These are phyloP conservation scores for Calonectris borealis DNA, from an alignment of 2,113 vertebrate genomes.

Conservation along the genomic window DNA sequence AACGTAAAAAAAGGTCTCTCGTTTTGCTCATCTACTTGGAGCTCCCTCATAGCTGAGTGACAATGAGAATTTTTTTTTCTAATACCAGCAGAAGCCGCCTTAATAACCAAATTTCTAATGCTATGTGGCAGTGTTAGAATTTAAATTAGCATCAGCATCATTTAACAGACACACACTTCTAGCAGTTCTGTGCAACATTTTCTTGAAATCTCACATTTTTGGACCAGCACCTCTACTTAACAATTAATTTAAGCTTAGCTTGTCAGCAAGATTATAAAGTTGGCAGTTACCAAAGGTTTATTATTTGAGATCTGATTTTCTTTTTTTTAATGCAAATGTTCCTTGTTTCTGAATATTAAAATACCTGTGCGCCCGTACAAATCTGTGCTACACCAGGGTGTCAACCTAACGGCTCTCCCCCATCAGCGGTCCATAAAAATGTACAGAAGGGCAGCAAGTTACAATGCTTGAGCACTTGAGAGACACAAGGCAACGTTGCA, in stretches of 20 bases:
- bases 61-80: background rate
- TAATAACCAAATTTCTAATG: background rate
- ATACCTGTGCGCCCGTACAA: fast-evolving
- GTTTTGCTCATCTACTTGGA: background rate
- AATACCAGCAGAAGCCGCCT: background rate
- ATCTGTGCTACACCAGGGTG: background rate
- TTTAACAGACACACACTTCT: fast-evolving
- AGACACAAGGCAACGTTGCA: fast-evolving
- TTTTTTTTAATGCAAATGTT: background rate
- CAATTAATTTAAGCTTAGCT: background rate
- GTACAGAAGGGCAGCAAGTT: background rate
- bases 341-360: background rate
- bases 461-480: background rate
- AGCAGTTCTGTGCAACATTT: background rate
- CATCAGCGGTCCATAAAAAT: background rate
- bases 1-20: fast-evolving
- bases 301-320: background rate
- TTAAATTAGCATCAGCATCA: background rate
- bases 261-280: background rate
- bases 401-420: background rate
- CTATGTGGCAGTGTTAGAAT: fast-evolving
- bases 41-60: background rate
- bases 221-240: background rate
- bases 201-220: background rate
- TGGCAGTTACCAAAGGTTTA: background rate